Evolutionary conservation across 2,888 invertebrate species (phyloP), one percentile per base, ranked within the genome.

Genomic region (Incurvaria masculella): DNA sequence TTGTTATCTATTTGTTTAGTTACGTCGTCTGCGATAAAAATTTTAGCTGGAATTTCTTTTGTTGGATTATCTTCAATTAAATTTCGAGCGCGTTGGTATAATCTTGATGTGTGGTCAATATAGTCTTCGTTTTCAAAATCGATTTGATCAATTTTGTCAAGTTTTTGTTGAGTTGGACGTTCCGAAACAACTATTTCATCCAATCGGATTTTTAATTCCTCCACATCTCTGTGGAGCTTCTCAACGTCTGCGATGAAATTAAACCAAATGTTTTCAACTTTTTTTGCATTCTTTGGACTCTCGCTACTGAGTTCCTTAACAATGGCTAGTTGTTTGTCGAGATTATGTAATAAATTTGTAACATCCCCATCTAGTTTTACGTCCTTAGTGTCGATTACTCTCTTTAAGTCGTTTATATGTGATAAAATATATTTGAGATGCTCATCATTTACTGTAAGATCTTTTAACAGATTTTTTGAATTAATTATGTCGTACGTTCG

Each of bases 51-150:
- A 47, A 87, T 83, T 58, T 85, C 83, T 53, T 83, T 83, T 20
- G 83, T 84, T 0, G 90, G 87, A 62, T 88, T 88, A 55, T 84
- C 83, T 54, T 86, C 81, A 45, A 87, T 69, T 41, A 91, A 69
- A 44, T 78, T 78, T 49, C 84, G 82, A 19, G 86, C 86, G 14
- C 79, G 72, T 38, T 81, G 79, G 44, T 87, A 81, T 19, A 91
- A 68, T 55, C 86, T 82, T 0, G 79, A 78, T 1, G 86, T 72
- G 48, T 82, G 81, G 55, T 81, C 72, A 59, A 83, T 79, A 51
- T 86, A 81, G 17, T 80, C 79, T n/a, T 80, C 75, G 61, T 90
- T 91, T 41, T 70, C 72, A 10, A 67, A 72, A 60, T 92, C 91
- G 17, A 91, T 66, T 56, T 84, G 80, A 51, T 92, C 91, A 0